phyloP scores from a whole-genome alignment of 2,888 invertebrate species.

The Cremastinae sp. region DNA sequence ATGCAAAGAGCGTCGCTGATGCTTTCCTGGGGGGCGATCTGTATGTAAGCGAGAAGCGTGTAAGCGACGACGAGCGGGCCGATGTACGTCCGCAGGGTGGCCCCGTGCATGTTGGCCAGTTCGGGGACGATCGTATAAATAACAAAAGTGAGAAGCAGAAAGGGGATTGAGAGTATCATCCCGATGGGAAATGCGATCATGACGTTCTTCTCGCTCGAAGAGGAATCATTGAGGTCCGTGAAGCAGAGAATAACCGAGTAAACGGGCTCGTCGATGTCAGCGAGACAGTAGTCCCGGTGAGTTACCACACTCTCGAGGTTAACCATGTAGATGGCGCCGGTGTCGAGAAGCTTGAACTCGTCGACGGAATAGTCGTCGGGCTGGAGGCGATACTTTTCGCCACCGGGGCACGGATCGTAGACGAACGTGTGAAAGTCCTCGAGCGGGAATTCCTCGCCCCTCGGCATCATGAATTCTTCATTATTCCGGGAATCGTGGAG shows the following conservation, averaged over 20 bases:
- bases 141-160: slow-evolving; percentile 73
- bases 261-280: background rate
- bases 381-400: slow-evolving; percentile 54
- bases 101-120: slow-evolving; percentile 76
- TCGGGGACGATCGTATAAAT: slow-evolving; percentile 75
- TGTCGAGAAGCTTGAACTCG: slow-evolving; percentile 63
- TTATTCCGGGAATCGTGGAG: slow-evolving; percentile 60
- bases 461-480: slow-evolving; percentile 11
- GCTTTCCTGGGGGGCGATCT: slow-evolving; percentile 53
- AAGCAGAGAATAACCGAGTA: slow-evolving; percentile 67
- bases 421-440: slow-evolving; percentile 57
- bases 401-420: slow-evolving; percentile 63
- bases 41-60: slow-evolving; percentile 65
- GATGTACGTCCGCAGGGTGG: slow-evolving; percentile 74
- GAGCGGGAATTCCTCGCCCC: slow-evolving; percentile 12
- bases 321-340: slow-evolving; percentile 66
- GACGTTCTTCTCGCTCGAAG: background rate
- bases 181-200: slow-evolving; percentile 62
- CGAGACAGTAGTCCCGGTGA: slow-evolving; percentile 66
- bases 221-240: slow-evolving; percentile 15
- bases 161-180: slow-evolving; percentile 74
- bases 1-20: slow-evolving; percentile 65
- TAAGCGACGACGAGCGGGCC: slow-evolving; percentile 72
- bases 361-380: slow-evolving; percentile 55
- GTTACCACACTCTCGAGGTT: background rate